These are phyloP conservation scores for Pogonophryne albipinna DNA, from an alignment of 2,797 vertebrate genomes.

Conservation along the genomic window DNA sequence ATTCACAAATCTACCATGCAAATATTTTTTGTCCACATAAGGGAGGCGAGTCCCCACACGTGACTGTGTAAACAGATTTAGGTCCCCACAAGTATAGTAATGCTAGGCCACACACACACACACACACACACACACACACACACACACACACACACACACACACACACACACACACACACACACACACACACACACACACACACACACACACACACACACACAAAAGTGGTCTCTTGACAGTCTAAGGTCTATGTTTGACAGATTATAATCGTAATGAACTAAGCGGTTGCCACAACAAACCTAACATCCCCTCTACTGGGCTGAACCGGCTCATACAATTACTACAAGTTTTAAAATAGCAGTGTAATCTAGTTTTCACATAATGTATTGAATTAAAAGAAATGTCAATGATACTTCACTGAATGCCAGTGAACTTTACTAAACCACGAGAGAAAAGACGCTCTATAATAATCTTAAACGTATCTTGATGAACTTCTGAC, in stretches of 20 bases:
- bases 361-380: background rate
- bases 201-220: conserved; percentile 32
- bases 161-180: conserved; percentile 5
- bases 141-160: background rate
- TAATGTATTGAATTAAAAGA: background rate
- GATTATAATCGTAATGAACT: conserved; percentile 45
- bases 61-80: too few relatives aligned
- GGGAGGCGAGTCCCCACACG: too few relatives aligned
- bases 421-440: background rate
- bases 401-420: background rate
- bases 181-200: conserved; percentile 1
- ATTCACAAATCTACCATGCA: conserved; percentile 4
- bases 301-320: conserved; percentile 25
- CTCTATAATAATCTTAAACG: background rate
- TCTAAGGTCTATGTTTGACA: conserved; percentile 37
- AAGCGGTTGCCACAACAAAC: conserved; percentile 63
- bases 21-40: too few relatives aligned
- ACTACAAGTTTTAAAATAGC: background rate
- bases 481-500: background rate
- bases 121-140: too few relatives aligned
- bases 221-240: conserved; percentile 27
- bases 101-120: too few relatives aligned
- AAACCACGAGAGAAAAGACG: background rate
- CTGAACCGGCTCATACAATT: background rate
- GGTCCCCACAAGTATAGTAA: too few relatives aligned